These are phyloP conservation scores for Protobothrops mucrosquamatus DNA, from an alignment of 2,113 vertebrate species.

Conservation along the genomic window DNA sequence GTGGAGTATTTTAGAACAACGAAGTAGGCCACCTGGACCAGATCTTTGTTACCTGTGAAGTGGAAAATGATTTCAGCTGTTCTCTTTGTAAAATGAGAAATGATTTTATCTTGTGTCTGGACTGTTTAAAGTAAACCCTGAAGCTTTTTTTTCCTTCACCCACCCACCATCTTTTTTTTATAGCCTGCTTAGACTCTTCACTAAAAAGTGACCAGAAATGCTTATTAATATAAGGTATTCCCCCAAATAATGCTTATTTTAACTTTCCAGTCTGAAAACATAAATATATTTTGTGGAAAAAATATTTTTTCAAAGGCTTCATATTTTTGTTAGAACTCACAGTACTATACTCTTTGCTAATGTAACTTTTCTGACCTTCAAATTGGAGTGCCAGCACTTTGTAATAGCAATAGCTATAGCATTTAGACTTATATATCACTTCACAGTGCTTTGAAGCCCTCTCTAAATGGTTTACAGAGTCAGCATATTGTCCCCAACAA, in stretches of 20 bases:
- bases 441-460: too few species aligned
- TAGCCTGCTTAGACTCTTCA: neutral
- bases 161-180: neutral
- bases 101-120: neutral
- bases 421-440: too few species aligned
- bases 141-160: neutral
- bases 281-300: neutral
- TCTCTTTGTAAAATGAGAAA: conserved; percentile 3
- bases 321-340: neutral
- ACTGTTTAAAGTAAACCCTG: neutral
- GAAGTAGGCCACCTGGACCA: conserved; percentile 36
- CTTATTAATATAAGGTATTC: neutral
- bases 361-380: neutral
- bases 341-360: neutral
- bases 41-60: conserved; percentile 8
- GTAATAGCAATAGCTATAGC: too few species aligned
- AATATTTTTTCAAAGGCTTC: neutral
- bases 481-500: too few species aligned
- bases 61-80: conserved; percentile 9
- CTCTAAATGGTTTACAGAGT: too few species aligned
- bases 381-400: too few species aligned
- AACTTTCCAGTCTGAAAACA: neutral
- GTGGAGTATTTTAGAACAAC: conserved; percentile 21
- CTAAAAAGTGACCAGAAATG: neutral
- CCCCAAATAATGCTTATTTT: neutral